Evolutionary conservation across 2,888 invertebrate genomes (phyloP).

Genomic region (Marronus borbonicus): DNA sequence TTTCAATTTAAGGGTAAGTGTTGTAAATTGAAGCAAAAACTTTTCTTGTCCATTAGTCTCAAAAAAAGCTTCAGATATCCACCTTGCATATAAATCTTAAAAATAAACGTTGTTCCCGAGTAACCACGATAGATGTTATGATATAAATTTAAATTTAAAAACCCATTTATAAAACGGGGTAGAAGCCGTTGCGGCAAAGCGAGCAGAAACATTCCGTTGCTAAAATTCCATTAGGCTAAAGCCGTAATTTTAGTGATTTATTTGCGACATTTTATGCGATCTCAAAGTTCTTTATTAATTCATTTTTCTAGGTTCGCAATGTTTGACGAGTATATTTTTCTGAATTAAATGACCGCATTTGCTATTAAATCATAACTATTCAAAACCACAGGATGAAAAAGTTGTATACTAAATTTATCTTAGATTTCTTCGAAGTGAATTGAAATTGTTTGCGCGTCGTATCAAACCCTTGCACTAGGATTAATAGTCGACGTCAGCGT

Average conservation of each 20-base stretch:
- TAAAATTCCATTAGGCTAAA: conserved; percentile 39
- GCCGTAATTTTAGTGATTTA: conserved; percentile 40
- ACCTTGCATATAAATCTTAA: background rate
- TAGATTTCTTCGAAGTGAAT: background rate
- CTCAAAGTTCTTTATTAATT: conserved; percentile 19
- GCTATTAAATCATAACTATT: no score
- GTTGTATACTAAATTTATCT: no score
- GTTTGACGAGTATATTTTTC: background rate
- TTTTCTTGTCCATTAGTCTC: background rate
- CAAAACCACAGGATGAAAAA: no score
- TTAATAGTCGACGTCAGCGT: conserved; percentile 8
- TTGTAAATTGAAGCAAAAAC: no score
- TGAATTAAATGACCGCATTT: no score
- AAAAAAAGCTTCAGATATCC: background rate
- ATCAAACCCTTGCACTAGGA: background rate
- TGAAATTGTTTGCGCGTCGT: background rate
- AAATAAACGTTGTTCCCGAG: background rate
- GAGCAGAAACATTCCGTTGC: conserved; percentile 18
- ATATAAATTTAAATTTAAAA: conserved; percentile 15
- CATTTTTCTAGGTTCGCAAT: background rate
- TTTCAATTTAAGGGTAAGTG: no score
- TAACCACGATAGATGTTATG: background rate
- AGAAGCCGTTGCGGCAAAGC: background rate
- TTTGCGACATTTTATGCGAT: conserved; percentile 4
- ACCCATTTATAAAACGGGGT: conserved; percentile 17